Evolutionary conservation across 2,113 vertebrate species (phyloP).

Genomic region (Polyodon spathula): DNA sequence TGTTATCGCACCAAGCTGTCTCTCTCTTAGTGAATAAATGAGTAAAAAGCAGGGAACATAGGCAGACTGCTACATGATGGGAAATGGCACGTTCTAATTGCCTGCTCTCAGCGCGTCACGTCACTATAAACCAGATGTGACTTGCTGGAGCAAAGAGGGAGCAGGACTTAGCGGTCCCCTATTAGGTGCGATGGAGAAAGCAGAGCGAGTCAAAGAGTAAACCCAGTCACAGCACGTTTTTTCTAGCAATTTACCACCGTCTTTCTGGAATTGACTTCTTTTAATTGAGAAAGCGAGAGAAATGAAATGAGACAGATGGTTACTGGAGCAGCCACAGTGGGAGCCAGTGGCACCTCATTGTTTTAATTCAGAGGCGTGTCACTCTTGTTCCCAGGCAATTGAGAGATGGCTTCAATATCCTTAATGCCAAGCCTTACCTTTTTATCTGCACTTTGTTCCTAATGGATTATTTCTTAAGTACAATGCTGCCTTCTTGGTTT

Average conservation of each 20-base stretch:
- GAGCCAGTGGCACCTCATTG: not conserved
- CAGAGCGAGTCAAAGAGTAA: not conserved
- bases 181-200: conserved; percentile 2
- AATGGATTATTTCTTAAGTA: too few species aligned
- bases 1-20: conserved; percentile 1
- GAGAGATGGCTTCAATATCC: too few species aligned
- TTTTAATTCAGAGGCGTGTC: not conserved
- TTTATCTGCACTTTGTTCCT: too few species aligned
- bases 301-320: conserved; percentile 10
- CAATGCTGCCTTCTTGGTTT: too few species aligned
- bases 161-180: not conserved
- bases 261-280: conserved; percentile 8
- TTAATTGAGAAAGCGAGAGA: conserved; percentile 12
- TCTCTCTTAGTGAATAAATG: conserved; percentile 1
- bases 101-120: not conserved
- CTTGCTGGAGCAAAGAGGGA: not conserved
- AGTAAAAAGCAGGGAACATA: not conserved
- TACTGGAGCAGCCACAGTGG: not conserved
- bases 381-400: too few species aligned
- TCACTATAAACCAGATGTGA: conserved; percentile 3
- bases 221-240: conserved; percentile 7
- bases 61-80: conserved; percentile 6
- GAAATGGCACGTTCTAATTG: conserved; percentile 12
- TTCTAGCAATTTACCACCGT: conserved; percentile 7
- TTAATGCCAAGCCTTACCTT: too few species aligned